phyloP scores from a whole-genome alignment of 2,888 invertebrate genomes.

The Mesorhabditis spiculigera region DNA sequence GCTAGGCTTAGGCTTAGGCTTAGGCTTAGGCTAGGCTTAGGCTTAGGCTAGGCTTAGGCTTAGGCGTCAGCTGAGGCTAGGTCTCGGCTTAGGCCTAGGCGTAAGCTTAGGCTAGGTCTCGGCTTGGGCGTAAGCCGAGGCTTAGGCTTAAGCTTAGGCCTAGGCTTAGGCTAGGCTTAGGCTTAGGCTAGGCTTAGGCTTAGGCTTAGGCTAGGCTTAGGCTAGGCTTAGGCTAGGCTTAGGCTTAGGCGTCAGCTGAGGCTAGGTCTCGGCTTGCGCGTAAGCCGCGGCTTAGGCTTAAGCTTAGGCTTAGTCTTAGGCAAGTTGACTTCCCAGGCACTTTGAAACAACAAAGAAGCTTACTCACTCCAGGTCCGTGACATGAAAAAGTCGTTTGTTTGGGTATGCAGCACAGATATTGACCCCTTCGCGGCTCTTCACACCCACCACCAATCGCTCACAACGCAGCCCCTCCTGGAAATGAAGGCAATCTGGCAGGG shows the following conservation, averaged over 20 bases:
- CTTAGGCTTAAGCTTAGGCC: neutral
- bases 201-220: conserved; percentile 3
- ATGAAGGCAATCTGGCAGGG: too few species aligned
- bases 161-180: neutral
- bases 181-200: neutral
- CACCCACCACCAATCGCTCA: too few species aligned
- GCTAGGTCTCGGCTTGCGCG: neutral
- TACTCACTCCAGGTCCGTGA: neutral
- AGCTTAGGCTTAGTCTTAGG: neutral
- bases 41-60: neutral
- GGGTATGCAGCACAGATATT: neutral
- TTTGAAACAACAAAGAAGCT: neutral
- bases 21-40: neutral
- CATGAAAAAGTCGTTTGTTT: neutral
- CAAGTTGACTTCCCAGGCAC: neutral
- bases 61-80: too few species aligned
- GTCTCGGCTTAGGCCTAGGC: too few species aligned
- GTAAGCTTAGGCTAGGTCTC: neutral
- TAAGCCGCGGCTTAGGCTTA: neutral
- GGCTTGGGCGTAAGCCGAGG: conserved; percentile 1
- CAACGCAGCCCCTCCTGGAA: too few species aligned
- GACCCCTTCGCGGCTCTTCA: too few species aligned
- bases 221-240: too few species aligned
- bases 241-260: neutral
- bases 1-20: neutral